Percentiles rank a stretch among this genome's conserved stretches.
These are phyloP conservation scores for Pseudomyrmex concolor DNA, from an alignment of 1,140 invertebrate genomes.

Conservation along the genomic window DNA sequence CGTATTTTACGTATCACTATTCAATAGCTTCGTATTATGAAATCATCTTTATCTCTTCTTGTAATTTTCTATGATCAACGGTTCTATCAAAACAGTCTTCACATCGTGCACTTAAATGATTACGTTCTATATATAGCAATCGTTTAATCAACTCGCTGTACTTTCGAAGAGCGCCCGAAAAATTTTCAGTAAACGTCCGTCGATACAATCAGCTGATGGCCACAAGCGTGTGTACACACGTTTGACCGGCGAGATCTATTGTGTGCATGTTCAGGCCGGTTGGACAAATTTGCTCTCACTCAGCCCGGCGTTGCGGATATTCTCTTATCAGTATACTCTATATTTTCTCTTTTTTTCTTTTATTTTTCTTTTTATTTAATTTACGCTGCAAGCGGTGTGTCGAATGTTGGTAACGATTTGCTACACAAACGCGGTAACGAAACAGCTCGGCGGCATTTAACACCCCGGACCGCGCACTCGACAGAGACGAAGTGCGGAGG, in stretches of 20 bases:
- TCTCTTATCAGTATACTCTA: conserved; percentile 30
- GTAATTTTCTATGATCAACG: no score
- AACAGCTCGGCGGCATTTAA: conserved; percentile 47
- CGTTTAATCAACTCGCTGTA: conserved; percentile 27
- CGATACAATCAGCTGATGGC: conserved; percentile 46
- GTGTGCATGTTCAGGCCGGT: conserved; percentile 26
- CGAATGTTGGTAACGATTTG: conserved; percentile 18
- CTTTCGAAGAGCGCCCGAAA: not conserved
- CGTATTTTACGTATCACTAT: not conserved
- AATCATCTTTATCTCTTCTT: not conserved
- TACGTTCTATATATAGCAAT: not conserved
- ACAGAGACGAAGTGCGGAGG: not conserved
- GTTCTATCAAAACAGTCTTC: not conserved
- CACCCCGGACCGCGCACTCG: conserved; percentile 29
- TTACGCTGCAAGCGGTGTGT: conserved; percentile 2
- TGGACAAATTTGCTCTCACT: conserved; percentile 44
- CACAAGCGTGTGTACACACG: not conserved
- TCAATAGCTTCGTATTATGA: not conserved
- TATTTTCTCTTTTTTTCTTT: not conserved
- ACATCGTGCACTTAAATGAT: not conserved
- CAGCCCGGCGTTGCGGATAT: conserved; percentile 2
- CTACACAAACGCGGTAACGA: not conserved
- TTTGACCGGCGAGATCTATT: conserved; percentile 30
- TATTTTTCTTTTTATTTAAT: conserved; percentile 27
- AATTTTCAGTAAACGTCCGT: conserved; percentile 20